Evolutionary conservation across 2,888 invertebrate genomes (phyloP), one percentile per base, ranked within the genome.

Genomic region (Euplexia lucipara): DNA sequence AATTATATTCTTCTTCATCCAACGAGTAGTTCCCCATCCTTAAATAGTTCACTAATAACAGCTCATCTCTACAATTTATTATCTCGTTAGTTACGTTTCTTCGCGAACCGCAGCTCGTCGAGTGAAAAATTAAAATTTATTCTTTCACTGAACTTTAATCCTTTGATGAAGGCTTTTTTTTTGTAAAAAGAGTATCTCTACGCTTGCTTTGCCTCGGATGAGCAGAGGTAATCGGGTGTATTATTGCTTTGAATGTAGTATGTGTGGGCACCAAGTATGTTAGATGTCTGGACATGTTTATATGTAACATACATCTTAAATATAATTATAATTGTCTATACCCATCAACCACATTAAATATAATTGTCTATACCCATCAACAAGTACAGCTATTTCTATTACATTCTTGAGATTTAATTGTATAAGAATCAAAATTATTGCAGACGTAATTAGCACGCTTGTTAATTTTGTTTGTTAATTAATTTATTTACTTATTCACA

Each of bases 51-150:
- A 41, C 42, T 75, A 75, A 72, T 75, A 61, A 49, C 61, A 14
- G 45, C 56, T 58, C 69, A 61, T 58, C 52, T 45, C 41, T 10
- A 59, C 58, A 63, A 75, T 63, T 66, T 74, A 70, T 70, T 67
- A 67, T 75, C 70, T 73, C 56, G 64, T 76, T 78, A 65, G 30
- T 4, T 47, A 20, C 78, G 73, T 60, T 77, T 77, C 71, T 71
- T 75, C 57, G 57, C 16, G 8, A 30, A 26, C 42, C n/a, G 18
- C 44, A 60, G 65, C 71, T 53, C 57, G 70, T 49, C 58, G 52
- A 57, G 59, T 52, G 59, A 61, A 69, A 76, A 79, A 79, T 78
- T 78, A 68, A 67, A 79, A 72, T 72, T 64, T 60, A 70, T 79
- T 59, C 56, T 56, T 64, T 64, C 69, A 65, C 61, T 72, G 76